Evolutionary conservation across 2,888 invertebrate genomes (phyloP).

Genomic region (Bellardia bayeri): DNA sequence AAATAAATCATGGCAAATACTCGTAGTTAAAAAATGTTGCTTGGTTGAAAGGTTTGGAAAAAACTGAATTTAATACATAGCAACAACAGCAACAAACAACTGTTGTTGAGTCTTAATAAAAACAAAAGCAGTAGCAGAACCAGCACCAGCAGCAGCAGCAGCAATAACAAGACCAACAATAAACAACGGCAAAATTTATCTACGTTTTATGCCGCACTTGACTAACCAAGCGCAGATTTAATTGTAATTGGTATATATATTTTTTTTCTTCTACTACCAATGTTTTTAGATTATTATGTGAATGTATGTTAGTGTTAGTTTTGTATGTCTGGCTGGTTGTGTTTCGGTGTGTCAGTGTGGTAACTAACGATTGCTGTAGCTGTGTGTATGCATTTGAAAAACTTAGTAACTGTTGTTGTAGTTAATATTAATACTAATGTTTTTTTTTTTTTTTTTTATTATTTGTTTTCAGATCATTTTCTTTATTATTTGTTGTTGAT

Average conservation of each 20-base stretch:
- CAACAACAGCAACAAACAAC: constrained; percentile 26
- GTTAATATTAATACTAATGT: constrained; percentile 18
- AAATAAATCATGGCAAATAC: constrained; percentile 43
- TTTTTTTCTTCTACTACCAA: constrained; percentile 21
- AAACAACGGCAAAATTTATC: background rate
- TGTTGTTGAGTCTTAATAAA: constrained; percentile 43
- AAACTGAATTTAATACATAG: background rate
- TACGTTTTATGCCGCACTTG: constrained; percentile 75
- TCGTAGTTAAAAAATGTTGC: background rate
- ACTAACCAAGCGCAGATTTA: constrained; percentile 80
- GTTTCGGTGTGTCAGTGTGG: constrained; percentile 25
- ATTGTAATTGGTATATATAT: constrained; percentile 77
- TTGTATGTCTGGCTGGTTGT: background rate
- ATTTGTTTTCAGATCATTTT: constrained; percentile 66
- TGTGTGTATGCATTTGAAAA: background rate
- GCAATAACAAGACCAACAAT: constrained; percentile 9
- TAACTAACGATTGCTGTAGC: background rate
- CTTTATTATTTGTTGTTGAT: constrained; percentile 54
- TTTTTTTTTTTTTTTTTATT: too few relatives aligned
- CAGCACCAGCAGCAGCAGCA: constrained; percentile 16
- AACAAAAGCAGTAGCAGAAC: background rate
- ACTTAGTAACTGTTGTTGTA: background rate
- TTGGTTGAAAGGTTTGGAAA: constrained; percentile 17
- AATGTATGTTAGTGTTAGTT: too few relatives aligned
- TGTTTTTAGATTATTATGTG: constrained; percentile 18